Base-by-base conservation (phyloP, 1,140 invertebrate genomes). In the Pomacea maculata region DNA sequence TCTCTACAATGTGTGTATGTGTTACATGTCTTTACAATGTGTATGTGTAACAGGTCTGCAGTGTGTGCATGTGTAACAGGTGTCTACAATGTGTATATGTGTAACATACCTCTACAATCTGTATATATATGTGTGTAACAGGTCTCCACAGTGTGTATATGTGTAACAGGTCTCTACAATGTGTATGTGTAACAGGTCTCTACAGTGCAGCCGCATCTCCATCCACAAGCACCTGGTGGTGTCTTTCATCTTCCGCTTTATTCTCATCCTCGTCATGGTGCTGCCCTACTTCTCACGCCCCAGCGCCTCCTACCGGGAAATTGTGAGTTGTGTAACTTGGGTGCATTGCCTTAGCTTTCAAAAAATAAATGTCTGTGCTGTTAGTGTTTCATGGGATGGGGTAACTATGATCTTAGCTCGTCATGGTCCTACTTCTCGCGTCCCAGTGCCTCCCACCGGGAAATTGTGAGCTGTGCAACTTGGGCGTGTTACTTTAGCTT, bases 161-260 rank as follows among this genome's bases (percentile, higher is more conserved):
- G 34, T 45, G 6, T 45, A 6, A 2, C 6, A 6, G 0, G 34
- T 45, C 34, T 6, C 34, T 45, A 45, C 34, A 45, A 45, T 45
- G 34, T 45, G 34, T 45, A 6, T 45, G 34, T 45, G 1, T 45
- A 4, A 45, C 34, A 45, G 34, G 6, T 45, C 34, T 45, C 34
- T 45, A 6, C 34, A 93, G 82, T 97, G 96, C 90, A 95, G 96
- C 17, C 93, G 97, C 80, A 97, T 97, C 83, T 90, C 92, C 15
- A 92, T 92, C 57, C 92, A 92, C 87, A 92, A 91, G 76, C 89
- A 92, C 83, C 86, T 92, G 12, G 90, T 91, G n/a, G 61, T 91
- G 12, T 92, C 92, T 11, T 93, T 93, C 87, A 91, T 93, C 19
- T 86, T 93, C 79, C 86, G 87, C 15, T 91, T 87, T 77, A 75